Base-by-base conservation (phyloP, 2,888 invertebrate genomes). In the Lypha dubia region DNA sequence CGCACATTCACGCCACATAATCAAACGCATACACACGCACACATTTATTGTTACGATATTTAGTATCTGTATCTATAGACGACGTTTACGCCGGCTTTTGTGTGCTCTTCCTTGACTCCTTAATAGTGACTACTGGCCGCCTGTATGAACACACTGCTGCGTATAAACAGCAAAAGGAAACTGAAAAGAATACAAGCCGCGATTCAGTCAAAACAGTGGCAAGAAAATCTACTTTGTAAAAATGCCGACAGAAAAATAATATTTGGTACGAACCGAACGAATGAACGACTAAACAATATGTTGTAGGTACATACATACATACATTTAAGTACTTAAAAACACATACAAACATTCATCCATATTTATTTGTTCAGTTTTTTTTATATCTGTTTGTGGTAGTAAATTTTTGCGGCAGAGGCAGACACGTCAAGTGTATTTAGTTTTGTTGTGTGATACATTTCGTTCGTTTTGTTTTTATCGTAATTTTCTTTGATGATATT, bases 401-500 rank as follows among this genome's bases (percentile, higher is more conserved):
- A 17, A 51, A 24, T 60, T 56, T 62, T 49, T 67, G 41, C 60
- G 75, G 41, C 73, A 41, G n/a, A n/a, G 65, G 75, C 67, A 44
- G 77, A 60, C 65, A 65, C 70, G 75, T 44, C 74, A 84, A 80
- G 84, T 80, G 84, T 84, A 80, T 76, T 73, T 70, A 70, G 67
- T 73, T 71, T 46, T 65, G 68, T 65, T 51, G n/a, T n/a, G n/a
- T 56, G 49, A 62, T 70, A 67, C 53, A 70, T 77, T 73, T 73
- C 32, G 32, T 62, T 62, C 65, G 77, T 77, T 84, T 84, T 84
- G 84, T 81, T 84, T 84, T 84, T 74, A 77, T 84, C 84, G 81
- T 81, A 63, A 70, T 63, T 65, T 81, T 84, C 84, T 84, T 81
- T 70, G 56, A 70, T 71, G 51, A 65, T 49, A n/a, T 53, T 58